A percentile compares a stretch with the other conserved stretches of the same genome.
These are phyloP conservation scores for Paramisgurnus dabryanus DNA, from an alignment of 2,113 vertebrate species.

Conservation along the genomic window DNA sequence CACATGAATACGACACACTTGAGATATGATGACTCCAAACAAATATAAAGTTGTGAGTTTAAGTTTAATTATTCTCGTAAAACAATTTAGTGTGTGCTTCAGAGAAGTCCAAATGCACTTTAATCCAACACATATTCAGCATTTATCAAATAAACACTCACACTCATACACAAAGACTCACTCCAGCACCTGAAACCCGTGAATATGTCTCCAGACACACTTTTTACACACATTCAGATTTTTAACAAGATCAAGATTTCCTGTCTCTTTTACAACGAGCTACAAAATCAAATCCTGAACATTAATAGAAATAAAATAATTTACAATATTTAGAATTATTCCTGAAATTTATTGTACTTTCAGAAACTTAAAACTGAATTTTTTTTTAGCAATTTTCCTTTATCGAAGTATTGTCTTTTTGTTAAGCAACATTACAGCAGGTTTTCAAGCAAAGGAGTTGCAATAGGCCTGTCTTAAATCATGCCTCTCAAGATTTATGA, in stretches of 20 bases:
- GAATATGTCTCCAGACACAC: constrained; percentile 8
- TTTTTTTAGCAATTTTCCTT: not conserved
- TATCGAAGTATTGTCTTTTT: constrained; percentile 28
- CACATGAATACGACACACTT: no score
- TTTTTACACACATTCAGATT: constrained; percentile 46
- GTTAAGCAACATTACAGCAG: not conserved
- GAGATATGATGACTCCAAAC: not conserved
- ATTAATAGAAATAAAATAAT: constrained; percentile 67
- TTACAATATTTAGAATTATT: constrained; percentile 67
- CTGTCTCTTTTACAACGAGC: constrained; percentile 36
- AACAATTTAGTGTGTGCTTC: constrained; percentile 60
- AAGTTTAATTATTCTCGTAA: constrained; percentile 68
- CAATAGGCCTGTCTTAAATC: constrained; percentile 4
- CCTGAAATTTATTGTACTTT: constrained; percentile 26
- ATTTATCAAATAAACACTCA: constrained; percentile 54
- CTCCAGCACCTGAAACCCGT: constrained; percentile 6
- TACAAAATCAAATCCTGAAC: constrained; percentile 62
- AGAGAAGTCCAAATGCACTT: constrained; percentile 61
- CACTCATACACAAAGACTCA: constrained; percentile 17
- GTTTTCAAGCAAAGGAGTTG: constrained; percentile 29
- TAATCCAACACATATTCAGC: constrained; percentile 24
- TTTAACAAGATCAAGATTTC: constrained; percentile 44
- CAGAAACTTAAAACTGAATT: constrained; percentile 3
- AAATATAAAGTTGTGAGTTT: not conserved
- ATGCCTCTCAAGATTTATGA: constrained; percentile 1